Evolutionary conservation across 2,113 vertebrate genomes (phyloP), one percentile per base, ranked within the genome.

Genomic region (Cyphomyrus discorhynchus): DNA sequence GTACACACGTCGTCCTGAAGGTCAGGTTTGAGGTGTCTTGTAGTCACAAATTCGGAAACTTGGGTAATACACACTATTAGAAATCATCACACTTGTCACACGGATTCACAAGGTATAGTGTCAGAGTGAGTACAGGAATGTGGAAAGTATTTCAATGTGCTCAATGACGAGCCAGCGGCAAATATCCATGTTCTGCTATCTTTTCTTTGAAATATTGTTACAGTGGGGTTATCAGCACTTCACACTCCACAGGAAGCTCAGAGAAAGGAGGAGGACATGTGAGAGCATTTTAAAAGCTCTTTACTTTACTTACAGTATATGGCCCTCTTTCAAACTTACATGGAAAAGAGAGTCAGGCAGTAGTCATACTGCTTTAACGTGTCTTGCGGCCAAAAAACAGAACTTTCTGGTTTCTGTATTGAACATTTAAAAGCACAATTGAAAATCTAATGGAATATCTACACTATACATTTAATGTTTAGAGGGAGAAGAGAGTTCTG

Each of bases 121-220:
- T 83, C 15, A 17, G 24, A 39, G n/a, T 7, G 39, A 90, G 74
- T 53, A 31, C 1, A n/a, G 49, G 42, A 27, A 35, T 9, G 11
- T 53, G 27, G 39, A 8, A 9, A 35, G 39, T 50, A 82, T 88
- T 90, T 90, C 24, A 21, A n/a, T n/a, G 58, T 70, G 86, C 82
- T 88, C 74, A n/a, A 82, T 45, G 49, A 58, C 27, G 5, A 88
- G 27, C 74, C 42, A 83, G 50, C 42, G 31, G 15, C 53, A 83
- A 24, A 83, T 39, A n/a, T 3, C 50, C 7, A 49, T 47, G 42
- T 88, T 62, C 39, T 88, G 35, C 74, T 62, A 58, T 90, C 47
- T 47, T 70, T 31, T 5, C 70, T 90, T 84, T 88, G 49, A 88
- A 90, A 90, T 83, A 39, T n/a, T 83, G n/a, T 83, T 39, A 62